Conservation (phyloP, 53 echinoderm and acorn worm genomes). For the Apostichopus leukothele region DNA sequence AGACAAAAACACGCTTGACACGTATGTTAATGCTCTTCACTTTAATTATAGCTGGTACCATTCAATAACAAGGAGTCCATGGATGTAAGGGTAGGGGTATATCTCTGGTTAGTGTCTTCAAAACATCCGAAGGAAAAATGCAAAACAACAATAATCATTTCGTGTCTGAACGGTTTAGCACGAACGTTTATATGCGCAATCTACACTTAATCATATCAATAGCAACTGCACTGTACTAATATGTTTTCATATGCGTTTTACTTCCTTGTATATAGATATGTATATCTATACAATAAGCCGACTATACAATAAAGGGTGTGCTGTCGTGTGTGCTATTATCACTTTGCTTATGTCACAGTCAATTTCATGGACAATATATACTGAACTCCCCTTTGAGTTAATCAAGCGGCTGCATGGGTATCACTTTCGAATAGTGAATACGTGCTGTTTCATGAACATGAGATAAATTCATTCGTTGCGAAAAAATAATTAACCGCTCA, state of each 20-base stretch:
- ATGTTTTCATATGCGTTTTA: background rate
- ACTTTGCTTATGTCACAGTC: background rate
- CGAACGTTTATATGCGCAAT: no score
- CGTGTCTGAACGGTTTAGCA: background rate
- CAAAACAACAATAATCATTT: background rate
- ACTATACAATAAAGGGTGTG: background rate
- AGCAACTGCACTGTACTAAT: background rate
- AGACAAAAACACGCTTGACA: background rate
- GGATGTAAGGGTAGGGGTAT: background rate
- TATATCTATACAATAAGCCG: background rate
- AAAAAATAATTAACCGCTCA: background rate
- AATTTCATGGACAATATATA: background rate
- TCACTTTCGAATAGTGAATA: background rate
- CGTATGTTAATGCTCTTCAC: background rate
- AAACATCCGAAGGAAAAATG: background rate
- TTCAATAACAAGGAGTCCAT: background rate
- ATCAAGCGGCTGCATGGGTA: background rate
- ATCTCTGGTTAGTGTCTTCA: background rate
- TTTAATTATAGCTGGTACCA: background rate
- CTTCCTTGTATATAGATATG: background rate
- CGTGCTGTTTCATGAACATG: background rate
- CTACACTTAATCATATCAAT: background rate
- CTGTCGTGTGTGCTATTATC: background rate
- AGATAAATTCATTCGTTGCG: background rate
- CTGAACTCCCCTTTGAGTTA: background rate